Evolutionary conservation across 2,797 vertebrate species (phyloP).

Genomic region (Chromobotia macracanthus): DNA sequence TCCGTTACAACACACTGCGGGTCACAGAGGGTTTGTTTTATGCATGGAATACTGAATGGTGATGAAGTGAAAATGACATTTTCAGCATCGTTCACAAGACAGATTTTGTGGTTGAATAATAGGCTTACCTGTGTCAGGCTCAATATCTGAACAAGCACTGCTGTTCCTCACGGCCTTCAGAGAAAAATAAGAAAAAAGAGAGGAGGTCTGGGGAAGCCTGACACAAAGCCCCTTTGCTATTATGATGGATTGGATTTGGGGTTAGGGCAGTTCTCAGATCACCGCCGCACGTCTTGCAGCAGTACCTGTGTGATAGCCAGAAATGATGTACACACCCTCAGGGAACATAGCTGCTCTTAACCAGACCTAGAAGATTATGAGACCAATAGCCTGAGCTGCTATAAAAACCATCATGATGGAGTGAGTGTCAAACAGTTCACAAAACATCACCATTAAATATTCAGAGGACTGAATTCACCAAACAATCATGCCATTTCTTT

Average conservation of each 20-base stretch:
- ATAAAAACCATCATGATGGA: slow-evolving; percentile 36
- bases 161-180: slow-evolving; percentile 23
- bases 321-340: slow-evolving; percentile 37
- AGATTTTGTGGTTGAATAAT: background rate
- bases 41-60: background rate
- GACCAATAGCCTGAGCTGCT: background rate
- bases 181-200: background rate
- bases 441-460: background rate
- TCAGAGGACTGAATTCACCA: background rate
- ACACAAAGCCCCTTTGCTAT: slow-evolving; percentile 38
- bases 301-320: slow-evolving; percentile 49
- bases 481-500: background rate
- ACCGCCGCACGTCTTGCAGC: slow-evolving; percentile 20
- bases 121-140: background rate
- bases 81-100: background rate
- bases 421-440: background rate
- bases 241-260: slow-evolving; percentile 52
- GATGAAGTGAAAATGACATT: background rate
- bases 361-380: slow-evolving; percentile 32
- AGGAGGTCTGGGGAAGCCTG: slow-evolving; percentile 24
- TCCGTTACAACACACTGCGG: background rate
- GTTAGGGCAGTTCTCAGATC: slow-evolving; percentile 41
- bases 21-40: background rate
- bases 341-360: slow-evolving; percentile 36
- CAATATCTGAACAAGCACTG: slow-evolving; percentile 18